Evolutionary conservation across 2,113 vertebrate genomes (phyloP).

Genomic region (Cottus gobio): DNA sequence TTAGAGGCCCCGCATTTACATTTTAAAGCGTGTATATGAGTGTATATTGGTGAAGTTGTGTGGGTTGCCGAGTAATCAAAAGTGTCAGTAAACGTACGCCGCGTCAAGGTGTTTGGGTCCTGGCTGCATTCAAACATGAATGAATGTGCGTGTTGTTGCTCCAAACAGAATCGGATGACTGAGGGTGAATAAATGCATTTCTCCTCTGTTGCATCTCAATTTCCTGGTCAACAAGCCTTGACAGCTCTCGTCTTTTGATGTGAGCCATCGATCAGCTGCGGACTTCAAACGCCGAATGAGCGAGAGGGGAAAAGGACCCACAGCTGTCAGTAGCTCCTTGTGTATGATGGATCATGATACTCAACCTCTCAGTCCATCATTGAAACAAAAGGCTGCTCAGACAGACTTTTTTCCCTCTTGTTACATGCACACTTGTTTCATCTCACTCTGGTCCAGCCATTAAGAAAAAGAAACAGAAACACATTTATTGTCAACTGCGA

Average conservation of each 20-base stretch:
- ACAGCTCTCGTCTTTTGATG: constrained; percentile 26
- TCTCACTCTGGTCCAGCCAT: background rate
- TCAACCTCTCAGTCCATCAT: constrained; percentile 15
- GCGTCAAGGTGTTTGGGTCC: background rate
- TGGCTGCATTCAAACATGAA: background rate
- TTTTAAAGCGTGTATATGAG: background rate
- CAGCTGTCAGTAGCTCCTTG: constrained; percentile 14
- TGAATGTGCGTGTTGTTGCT: background rate
- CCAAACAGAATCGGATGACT: background rate
- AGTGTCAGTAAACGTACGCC: background rate
- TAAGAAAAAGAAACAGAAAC: constrained; percentile 3
- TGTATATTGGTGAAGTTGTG: background rate
- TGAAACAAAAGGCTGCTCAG: constrained; percentile 19
- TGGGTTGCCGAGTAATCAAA: background rate
- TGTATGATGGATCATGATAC: constrained; percentile 26
- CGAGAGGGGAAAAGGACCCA: background rate
- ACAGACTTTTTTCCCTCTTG: background rate
- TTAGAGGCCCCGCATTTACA: background rate
- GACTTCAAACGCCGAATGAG: constrained; percentile 41
- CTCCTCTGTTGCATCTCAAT: constrained; percentile 15
- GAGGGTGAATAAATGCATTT: background rate
- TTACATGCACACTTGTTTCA: background rate
- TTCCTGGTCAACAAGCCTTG: constrained; percentile 24
- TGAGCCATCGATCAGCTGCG: constrained; percentile 32
- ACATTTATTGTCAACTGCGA: background rate